A percentile compares a stretch with the other conserved stretches of the same genome.
Conservation (phyloP, 1,140 invertebrate genomes). For the Caenorhabditis latens region DNA sequence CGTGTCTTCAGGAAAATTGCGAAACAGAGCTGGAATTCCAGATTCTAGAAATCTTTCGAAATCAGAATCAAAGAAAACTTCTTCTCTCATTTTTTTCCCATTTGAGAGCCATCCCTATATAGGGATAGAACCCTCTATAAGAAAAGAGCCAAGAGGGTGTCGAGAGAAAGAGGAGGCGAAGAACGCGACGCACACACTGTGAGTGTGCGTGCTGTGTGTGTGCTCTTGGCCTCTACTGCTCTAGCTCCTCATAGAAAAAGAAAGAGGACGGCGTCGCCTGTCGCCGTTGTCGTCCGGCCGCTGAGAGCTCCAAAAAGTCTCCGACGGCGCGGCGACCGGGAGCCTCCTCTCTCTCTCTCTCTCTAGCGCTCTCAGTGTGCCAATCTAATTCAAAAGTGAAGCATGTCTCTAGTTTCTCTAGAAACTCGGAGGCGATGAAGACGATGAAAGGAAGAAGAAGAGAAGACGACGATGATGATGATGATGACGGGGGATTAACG, state of each 20-base stretch:
- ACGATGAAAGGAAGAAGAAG: background rate
- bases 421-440: slow-evolving; percentile 1
- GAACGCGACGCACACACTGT: too few relatives aligned
- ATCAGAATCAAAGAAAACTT: background rate
- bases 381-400: slow-evolving; percentile 56
- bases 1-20: background rate
- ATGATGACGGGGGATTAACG: background rate
- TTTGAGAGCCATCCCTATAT: too few relatives aligned
- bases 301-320: slow-evolving; percentile 31
- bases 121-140: too few relatives aligned
- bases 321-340: slow-evolving; percentile 14
- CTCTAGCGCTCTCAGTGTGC: too few relatives aligned
- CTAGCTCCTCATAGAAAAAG: background rate
- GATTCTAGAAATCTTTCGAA: too few relatives aligned
- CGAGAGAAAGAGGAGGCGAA: too few relatives aligned
- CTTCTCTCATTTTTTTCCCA: background rate
- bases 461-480: background rate
- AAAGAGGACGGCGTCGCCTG: background rate
- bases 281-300: background rate
- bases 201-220: too few relatives aligned
- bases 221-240: background rate
- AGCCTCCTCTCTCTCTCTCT: too few relatives aligned
- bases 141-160: too few relatives aligned
- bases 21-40: background rate
- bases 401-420: slow-evolving; percentile 14